Evolutionary conservation across 1,140 invertebrate genomes (phyloP).

Genomic region (Saccostrea cuccullata): DNA sequence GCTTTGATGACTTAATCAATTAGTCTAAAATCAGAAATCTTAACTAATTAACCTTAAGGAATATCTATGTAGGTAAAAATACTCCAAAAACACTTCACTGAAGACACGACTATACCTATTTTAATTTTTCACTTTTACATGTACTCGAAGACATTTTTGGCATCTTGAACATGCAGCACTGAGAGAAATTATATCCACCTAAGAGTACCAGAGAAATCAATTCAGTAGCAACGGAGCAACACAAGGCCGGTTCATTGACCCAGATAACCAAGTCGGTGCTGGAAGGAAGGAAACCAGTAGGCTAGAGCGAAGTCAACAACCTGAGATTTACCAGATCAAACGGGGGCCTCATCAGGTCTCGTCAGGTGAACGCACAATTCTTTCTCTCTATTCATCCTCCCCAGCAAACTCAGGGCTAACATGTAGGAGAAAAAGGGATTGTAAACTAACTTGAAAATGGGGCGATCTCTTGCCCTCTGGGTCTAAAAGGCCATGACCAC

Average conservation of each 20-base stretch:
- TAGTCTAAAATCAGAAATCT: no score
- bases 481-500: background rate
- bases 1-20: no score
- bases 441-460: background rate
- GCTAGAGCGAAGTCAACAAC: slow-evolving; percentile 3
- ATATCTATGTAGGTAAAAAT: no score
- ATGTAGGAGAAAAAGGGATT: background rate
- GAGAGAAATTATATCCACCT: background rate
- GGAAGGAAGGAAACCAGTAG: slow-evolving; percentile 30
- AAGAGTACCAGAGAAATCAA: background rate
- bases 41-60: no score
- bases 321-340: background rate
- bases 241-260: slow-evolving; percentile 21
- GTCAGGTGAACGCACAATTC: background rate
- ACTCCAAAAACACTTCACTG: no score
- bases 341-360: background rate
- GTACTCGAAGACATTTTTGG: no score
- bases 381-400: background rate
- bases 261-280: background rate
- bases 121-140: no score
- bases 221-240: background rate
- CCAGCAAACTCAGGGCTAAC: background rate
- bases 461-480: background rate
- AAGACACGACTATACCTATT: no score
- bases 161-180: background rate